Base-by-base conservation (phyloP, 2,888 invertebrate genomes). In the Drosophila pseudotakahashii region DNA sequence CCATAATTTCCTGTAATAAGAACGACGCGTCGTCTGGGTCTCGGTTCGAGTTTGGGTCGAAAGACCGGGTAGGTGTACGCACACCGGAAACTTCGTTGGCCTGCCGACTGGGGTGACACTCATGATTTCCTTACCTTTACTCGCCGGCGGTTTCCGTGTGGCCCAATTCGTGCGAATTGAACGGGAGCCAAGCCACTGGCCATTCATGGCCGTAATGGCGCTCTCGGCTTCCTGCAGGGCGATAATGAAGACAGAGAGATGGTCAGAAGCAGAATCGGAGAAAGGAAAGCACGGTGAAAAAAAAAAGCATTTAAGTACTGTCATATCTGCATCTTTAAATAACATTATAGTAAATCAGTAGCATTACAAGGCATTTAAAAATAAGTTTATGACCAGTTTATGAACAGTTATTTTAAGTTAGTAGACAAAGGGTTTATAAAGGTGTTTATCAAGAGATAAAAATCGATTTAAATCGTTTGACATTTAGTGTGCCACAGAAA, bases 111-210 rank as follows among this genome's bases (percentile, higher is more conserved):
- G 52, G 76, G 78, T 85, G 83, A 88, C 82, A 84, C 79, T 84
- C 85, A 82, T 88, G 83, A 82, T 88, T 85, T 84, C 88, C 83
- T 97, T 97, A 88, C 95, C 96, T 94, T 97, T 97, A 57, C 96
- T 96, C 83, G 97, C 96, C 50, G 98, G 98, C 52, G 99, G 99
- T 94, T 99, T 99, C 91, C 99, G 94, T 53, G 99, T 99, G 57
- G 99, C 99, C 99, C 99, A 99, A 94, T 99, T 99, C 90, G 99
- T 99, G 89, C 99, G 95, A 92, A 99, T 99, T 89, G 98, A 97
- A 87, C 99, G 94, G 82, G 98, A 98, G 41, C 99, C 99, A 64
- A 99, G 94, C 99, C 99, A 99, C 92, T 99, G 99, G 6, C 99
- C 99, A 92, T 99, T 99, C 99, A 99, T 99, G 70, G 97, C 97